Percentiles rank a stretch among this genome's conserved stretches.
These are phyloP conservation scores for Hyla sarda DNA, from an alignment of 2,113 vertebrate species.

Conservation along the genomic window DNA sequence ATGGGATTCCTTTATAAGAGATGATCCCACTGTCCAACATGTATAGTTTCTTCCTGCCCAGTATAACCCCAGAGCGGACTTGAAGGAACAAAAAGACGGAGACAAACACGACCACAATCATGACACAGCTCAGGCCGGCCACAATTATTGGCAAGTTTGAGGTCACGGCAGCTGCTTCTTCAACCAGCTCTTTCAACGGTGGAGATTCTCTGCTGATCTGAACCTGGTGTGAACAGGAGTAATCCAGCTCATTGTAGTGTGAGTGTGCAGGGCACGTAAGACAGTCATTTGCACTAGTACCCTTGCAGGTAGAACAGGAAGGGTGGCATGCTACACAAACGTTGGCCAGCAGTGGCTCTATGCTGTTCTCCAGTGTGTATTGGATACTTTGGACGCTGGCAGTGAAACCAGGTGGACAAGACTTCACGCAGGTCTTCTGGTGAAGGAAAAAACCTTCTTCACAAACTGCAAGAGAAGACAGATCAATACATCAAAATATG, in stretches of 20 bases:
- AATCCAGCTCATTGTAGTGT: constrained; percentile 79
- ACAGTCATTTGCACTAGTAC: constrained; percentile 80
- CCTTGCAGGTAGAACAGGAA: constrained; percentile 86
- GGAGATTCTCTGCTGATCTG: constrained; percentile 90
- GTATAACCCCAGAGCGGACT: constrained; percentile 81
- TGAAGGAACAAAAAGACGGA: constrained; percentile 89
- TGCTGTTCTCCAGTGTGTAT: constrained; percentile 84
- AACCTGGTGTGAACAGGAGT: constrained; percentile 87
- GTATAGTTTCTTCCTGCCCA: constrained; percentile 81
- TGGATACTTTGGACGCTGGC: constrained; percentile 78
- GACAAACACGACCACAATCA: constrained; percentile 85
- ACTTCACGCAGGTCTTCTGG: constrained; percentile 91
- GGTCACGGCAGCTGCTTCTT: constrained; percentile 60
- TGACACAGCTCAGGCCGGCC: constrained; percentile 88
- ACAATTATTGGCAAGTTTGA: constrained; percentile 80
- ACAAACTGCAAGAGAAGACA: constrained; percentile 77
- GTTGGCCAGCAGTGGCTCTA: constrained; percentile 83
- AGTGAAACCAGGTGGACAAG: constrained; percentile 83
- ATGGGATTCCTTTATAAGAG: constrained; percentile 93
- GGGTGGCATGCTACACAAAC: constrained; percentile 89
- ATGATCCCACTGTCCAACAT: constrained; percentile 82
- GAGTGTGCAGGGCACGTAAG: constrained; percentile 89
- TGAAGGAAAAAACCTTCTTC: constrained; percentile 91
- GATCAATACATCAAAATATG: background rate
- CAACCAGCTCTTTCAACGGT: constrained; percentile 49